Evolutionary conservation across 2,888 invertebrate species (phyloP), one percentile per base, ranked within the genome.

Genomic region (Drosophila formosana): DNA sequence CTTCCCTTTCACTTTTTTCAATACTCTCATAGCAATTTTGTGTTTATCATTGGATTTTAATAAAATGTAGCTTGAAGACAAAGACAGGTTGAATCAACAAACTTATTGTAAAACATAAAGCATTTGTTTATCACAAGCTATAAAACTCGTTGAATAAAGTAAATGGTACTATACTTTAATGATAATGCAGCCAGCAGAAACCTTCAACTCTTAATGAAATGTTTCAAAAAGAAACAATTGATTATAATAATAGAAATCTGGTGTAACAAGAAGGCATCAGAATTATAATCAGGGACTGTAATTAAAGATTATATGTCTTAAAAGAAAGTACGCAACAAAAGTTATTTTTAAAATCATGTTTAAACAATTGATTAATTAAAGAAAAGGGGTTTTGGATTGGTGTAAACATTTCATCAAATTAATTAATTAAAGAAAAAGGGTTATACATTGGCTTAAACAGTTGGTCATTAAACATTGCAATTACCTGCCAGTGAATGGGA

Each of bases 401-500:
- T 18, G 18, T 18, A 18, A 18, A 18, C 18, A 18, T 18, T 18
- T 18, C 18, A 2, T 1, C 32, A 37, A 37, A 11, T 37, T n/a
- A 9, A 34, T 34, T 11, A 11, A 37, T 11, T 37, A 37, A n/a
- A n/a, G 37, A 11, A 37, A 37, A n/a, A 37, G 4, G n/a, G n/a
- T 11, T 37, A 37, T 37, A n/a, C 5, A 37, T 37, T 37, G n/a
- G 11, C 5, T 37, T 37, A n/a, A 2, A 41, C 11, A 66, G 45
- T 47, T 49, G 58, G 60, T 39, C 56, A 73, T 13, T 32, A 53
- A 52, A 60, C 43, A 57, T 37, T 43, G 28, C 26, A 53, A 50
- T 18, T 52, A 51, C 4, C 28, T 26, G 46, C 8, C 6, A 50
- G 74, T 77, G 74, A 77, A 72, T 73, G 78, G 74, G 25, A 51